A percentile compares a stretch with the other conserved stretches of the same genome.
Conservation (phyloP, 2,113 vertebrate genomes). For the Cromileptes altivelis region DNA sequence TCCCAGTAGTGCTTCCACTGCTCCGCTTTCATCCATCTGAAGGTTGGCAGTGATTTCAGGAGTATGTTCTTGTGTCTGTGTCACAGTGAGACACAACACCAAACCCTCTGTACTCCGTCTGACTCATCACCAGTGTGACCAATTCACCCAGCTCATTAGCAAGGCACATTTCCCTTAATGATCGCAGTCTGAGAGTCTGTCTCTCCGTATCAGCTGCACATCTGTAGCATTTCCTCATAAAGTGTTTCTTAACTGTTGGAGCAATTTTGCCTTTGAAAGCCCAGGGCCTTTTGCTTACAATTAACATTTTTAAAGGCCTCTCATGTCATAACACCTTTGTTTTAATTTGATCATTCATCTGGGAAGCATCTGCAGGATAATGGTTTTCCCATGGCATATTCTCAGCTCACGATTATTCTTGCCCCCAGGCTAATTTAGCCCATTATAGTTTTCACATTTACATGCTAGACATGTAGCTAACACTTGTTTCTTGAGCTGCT, state of each 20-base stretch:
- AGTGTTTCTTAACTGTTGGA: conserved; percentile 29
- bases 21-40: not conserved
- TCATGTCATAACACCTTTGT: conserved; percentile 64
- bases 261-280: conserved; percentile 31
- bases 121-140: conserved; percentile 18
- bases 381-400: conserved; percentile 36
- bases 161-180: conserved; percentile 29
- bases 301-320: conserved; percentile 68
- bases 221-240: conserved; percentile 27
- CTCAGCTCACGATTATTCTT: conserved; percentile 46
- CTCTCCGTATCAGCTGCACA: conserved; percentile 20
- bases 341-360: conserved; percentile 59
- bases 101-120: conserved; percentile 1
- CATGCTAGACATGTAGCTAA: conserved; percentile 37
- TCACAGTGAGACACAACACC: conserved; percentile 16
- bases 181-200: conserved; percentile 8
- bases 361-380: conserved; percentile 65
- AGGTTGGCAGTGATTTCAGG: conserved; percentile 8
- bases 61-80: conserved; percentile 4
- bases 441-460: conserved; percentile 42
- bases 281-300: conserved; percentile 58
- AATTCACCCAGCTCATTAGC: conserved; percentile 38
- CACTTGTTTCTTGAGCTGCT: conserved; percentile 20
- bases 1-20: conserved; percentile 16
- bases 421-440: conserved; percentile 30